These are phyloP conservation scores for Lycocorax pyrrhopterus DNA, from an alignment of 2,113 vertebrate genomes.

Conservation along the genomic window DNA sequence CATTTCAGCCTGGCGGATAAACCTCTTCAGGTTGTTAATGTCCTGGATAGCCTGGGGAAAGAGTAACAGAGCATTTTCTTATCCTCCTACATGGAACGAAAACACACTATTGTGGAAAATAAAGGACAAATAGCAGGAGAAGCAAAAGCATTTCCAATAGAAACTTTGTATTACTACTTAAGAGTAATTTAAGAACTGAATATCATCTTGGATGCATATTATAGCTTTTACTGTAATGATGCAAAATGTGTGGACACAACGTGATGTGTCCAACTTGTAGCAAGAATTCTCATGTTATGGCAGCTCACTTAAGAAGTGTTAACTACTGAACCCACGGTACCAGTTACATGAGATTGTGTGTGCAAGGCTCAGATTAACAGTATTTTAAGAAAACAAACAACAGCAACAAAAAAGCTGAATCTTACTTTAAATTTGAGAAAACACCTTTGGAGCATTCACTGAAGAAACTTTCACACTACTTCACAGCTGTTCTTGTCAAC, in stretches of 20 bases:
- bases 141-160: not conserved
- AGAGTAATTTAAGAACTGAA: not conserved
- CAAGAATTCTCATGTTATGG: not conserved
- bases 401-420: not conserved
- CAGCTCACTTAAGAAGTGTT: not conserved
- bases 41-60: conserved; percentile 91
- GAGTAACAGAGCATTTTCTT: not conserved
- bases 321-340: not conserved
- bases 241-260: not conserved
- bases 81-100: not conserved
- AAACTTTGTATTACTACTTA: not conserved
- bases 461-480: not conserved
- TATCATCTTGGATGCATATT: not conserved
- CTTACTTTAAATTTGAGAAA: not conserved
- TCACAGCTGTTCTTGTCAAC: not conserved
- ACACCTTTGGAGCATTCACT: not conserved
- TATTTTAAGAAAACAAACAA: not conserved
- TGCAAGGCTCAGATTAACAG: not conserved
- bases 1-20: conserved; percentile 94
- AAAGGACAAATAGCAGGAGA: not conserved
- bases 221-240: not conserved
- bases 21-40: conserved; percentile 96
- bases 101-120: not conserved
- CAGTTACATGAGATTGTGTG: accelerated
- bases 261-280: not conserved